Conservation (phyloP, 2,888 invertebrate genomes). For the Apoda limacodes region DNA sequence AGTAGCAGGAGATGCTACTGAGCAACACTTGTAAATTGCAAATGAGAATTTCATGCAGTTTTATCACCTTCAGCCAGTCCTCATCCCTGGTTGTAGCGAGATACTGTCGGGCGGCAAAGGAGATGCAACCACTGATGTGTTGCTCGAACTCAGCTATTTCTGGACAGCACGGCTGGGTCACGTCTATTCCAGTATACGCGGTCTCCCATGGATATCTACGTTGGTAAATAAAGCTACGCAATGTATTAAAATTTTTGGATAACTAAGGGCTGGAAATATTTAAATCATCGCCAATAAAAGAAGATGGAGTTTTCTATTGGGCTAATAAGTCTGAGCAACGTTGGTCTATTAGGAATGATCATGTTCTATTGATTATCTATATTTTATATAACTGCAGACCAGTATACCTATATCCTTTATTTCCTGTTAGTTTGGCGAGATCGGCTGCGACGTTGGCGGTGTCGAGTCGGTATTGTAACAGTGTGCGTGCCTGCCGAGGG, state of each 20-base stretch:
- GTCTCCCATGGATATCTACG: constrained; percentile 73
- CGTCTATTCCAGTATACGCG: constrained; percentile 70
- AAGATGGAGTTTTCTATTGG: too few relatives aligned
- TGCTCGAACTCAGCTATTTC: constrained; percentile 67
- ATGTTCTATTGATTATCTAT: too few relatives aligned
- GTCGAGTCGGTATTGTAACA: constrained; percentile 65
- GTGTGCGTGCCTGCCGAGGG: constrained; percentile 50
- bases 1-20: too few relatives aligned
- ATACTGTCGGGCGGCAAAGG: constrained; percentile 62
- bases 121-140: constrained; percentile 70
- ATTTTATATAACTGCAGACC: too few relatives aligned
- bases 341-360: too few relatives aligned
- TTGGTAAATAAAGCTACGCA: too few relatives aligned
- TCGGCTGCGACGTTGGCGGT: constrained; percentile 59
- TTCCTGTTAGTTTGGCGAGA: constrained; percentile 58
- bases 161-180: constrained; percentile 71
- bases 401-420: constrained; percentile 70
- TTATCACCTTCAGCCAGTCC: constrained; percentile 54
- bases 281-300: too few relatives aligned
- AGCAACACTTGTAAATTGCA: too few relatives aligned
- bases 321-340: too few relatives aligned
- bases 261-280: too few relatives aligned
- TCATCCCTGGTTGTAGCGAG: constrained; percentile 54
- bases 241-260: neutral
- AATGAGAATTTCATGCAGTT: too few relatives aligned